These are phyloP conservation scores for Lytechinus variegatus DNA, from an alignment of 35 echinoderm and acorn worm species.

Conservation along the genomic window DNA sequence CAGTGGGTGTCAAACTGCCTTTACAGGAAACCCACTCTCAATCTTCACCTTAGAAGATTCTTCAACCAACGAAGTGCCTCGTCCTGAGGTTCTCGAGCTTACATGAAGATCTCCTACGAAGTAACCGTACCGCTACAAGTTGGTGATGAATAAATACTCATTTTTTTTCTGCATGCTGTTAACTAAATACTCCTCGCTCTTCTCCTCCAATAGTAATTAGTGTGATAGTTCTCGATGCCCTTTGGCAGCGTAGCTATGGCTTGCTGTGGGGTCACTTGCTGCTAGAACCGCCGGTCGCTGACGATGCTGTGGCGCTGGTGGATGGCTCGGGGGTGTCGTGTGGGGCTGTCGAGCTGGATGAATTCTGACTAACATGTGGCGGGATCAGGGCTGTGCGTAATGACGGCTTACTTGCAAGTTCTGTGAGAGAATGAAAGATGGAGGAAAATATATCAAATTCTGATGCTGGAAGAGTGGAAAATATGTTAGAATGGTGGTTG, in stretches of 20 bases:
- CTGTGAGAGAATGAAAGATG: constrained; percentile 10
- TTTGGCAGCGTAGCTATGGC: not conserved
- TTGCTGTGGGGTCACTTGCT: constrained; percentile 35
- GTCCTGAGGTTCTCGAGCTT: not conserved
- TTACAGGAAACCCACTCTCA: not conserved
- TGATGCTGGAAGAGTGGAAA: no score
- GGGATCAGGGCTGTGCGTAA: constrained; percentile 75
- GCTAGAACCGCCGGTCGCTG: not conserved
- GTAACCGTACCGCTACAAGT: not conserved
- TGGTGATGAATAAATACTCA: not conserved
- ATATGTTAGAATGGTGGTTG: no score
- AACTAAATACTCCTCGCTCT: not conserved
- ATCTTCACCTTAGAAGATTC: not conserved
- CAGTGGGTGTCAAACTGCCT: not conserved
- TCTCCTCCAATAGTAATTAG: constrained; percentile 18
- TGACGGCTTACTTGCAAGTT: constrained; percentile 80
- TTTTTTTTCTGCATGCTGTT: constrained; percentile 10
- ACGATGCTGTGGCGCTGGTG: constrained; percentile 28
- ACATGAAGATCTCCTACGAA: not conserved
- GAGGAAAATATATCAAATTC: no score
- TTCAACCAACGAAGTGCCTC: not conserved
- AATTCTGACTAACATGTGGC: constrained; percentile 64
- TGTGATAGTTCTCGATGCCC: not conserved
- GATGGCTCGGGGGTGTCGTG: constrained; percentile 26
- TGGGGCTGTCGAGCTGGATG: constrained; percentile 46